Conservation (phyloP, 2,888 invertebrate genomes). For the Tipula unca region DNA sequence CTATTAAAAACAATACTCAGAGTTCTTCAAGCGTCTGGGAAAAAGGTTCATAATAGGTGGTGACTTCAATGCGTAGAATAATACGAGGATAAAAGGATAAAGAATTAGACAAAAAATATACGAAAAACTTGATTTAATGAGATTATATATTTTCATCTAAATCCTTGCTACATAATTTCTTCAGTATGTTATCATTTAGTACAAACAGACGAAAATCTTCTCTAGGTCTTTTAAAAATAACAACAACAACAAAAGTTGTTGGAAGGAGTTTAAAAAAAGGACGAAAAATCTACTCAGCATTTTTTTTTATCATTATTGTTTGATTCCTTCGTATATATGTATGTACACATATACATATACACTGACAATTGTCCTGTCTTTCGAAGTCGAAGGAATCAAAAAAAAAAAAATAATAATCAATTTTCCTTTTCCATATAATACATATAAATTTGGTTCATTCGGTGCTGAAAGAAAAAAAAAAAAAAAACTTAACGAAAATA, state of each 20-base stretch:
- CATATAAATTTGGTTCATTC: background rate
- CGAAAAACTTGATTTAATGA: background rate
- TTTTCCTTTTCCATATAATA: background rate
- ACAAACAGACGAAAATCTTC: background rate
- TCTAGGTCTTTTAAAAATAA: background rate
- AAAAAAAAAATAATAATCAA: background rate
- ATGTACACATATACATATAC: background rate
- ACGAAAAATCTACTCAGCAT: background rate
- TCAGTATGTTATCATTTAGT: background rate
- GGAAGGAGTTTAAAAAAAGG: background rate
- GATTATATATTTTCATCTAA: background rate
- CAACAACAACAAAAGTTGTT: background rate
- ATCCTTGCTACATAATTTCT: background rate
- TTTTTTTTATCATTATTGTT: background rate
- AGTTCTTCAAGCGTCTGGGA: too few relatives aligned
- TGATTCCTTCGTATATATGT: background rate
- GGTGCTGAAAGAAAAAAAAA: background rate
- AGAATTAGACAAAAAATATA: background rate
- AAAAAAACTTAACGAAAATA: background rate
- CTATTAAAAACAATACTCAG: too few relatives aligned
- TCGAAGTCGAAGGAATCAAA: background rate
- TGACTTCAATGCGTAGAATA: too few relatives aligned
- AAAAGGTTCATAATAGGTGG: too few relatives aligned
- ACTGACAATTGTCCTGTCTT: background rate
- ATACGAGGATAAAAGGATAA: too few relatives aligned